These are phyloP conservation scores for Euzetes globulus DNA, from an alignment of 2,888 invertebrate genomes.

Conservation along the genomic window DNA sequence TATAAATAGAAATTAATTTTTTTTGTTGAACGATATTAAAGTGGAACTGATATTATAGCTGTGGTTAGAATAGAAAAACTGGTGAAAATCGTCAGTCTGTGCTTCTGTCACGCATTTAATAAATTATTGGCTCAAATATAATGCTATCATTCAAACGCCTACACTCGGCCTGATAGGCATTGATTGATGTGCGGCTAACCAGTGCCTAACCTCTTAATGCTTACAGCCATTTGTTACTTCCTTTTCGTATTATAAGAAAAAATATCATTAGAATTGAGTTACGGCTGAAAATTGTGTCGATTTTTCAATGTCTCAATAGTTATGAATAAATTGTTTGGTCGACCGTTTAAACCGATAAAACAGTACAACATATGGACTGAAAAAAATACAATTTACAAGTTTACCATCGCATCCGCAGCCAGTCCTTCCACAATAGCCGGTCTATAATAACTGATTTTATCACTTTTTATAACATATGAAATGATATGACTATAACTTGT, in stretches of 20 bases:
- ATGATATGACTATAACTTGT: no score
- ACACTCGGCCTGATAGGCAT: constrained; percentile 12
- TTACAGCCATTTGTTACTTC: constrained; percentile 28
- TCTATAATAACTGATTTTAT: neutral
- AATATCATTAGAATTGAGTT: constrained; percentile 22
- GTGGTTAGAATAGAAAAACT: neutral
- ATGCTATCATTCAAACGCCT: constrained; percentile 24
- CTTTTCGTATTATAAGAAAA: constrained; percentile 13
- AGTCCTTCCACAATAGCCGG: neutral
- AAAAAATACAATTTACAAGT: constrained; percentile 18
- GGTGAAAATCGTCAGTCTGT: neutral
- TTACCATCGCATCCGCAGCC: neutral
- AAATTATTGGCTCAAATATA: constrained; percentile 11
- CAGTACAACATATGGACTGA: constrained; percentile 21
- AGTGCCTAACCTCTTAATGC: neutral
- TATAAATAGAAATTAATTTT: constrained; percentile 19
- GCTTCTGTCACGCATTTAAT: constrained; percentile 14
- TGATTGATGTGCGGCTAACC: constrained; percentile 29
- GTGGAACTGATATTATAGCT: neutral
- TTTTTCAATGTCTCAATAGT: neutral
- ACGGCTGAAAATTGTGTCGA: neutral
- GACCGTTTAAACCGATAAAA: constrained; percentile 17
- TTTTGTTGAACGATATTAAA: neutral
- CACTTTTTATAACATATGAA: neutral
- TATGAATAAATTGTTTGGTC: constrained; percentile 26